Evolutionary conservation across 2,888 invertebrate species (phyloP), one percentile per base, ranked within the genome.

Genomic region (Agonopterix subpropinquella): DNA sequence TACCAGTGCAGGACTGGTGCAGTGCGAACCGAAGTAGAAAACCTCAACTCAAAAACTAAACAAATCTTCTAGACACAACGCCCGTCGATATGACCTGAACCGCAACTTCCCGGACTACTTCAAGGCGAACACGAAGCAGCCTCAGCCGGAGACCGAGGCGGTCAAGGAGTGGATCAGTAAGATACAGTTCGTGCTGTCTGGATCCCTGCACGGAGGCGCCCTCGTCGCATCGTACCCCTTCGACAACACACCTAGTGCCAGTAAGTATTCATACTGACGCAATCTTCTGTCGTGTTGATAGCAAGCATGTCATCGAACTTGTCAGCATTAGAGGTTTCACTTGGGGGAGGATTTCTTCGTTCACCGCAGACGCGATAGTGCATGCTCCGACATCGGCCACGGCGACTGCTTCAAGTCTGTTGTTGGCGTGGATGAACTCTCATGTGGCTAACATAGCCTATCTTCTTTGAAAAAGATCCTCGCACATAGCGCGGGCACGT

Each of bases 181-280:
- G 78, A 95, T 95, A 52, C 97, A 96, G 77, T 98, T 98, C 75
- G 96, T 98, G 9, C 88, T 98, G 36, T 98, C 98, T 1, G 98
- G 97, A 44, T 97, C 97, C 60, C 89, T 98, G 48, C 98, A 98
- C 76, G 98, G 98, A 0, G 98, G 98, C 43, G 96, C 97, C 1
- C 88, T 98, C 53, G 98, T 99, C 10, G 98, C 97, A 43, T 98
- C 97, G 67, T 99, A 98, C 80, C 98, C 99, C 0, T 99, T 95
- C 78, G 98, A 99, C 80, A 98, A 97, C 79, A 97, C 96, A 4
- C 96, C 96, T 13, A 96, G 94, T 89, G 94, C 96, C 82, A 95
- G 97, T 97, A 93, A 94, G 70, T 70, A 52, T 62, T 51, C 41
- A 55, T 42, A 18, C 42, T 45, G 47, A 15, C 45, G 45, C 48